phyloP scores from a whole-genome alignment of 1,140 invertebrate species.

The Cyphomyrmex costatus region DNA sequence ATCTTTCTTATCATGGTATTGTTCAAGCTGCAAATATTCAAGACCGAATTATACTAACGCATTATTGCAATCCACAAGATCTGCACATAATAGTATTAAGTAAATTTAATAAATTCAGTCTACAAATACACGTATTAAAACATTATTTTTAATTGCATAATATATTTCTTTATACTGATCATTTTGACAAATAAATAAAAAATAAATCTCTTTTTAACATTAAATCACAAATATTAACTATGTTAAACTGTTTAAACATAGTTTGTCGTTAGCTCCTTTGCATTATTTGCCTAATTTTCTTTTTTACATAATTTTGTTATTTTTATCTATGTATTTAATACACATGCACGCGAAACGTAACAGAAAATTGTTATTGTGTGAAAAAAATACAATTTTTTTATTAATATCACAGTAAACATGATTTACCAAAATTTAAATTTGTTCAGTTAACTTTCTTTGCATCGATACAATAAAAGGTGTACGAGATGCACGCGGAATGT shows the following conservation, averaged over 20 bases:
- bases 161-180: background rate
- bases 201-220: background rate
- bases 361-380: background rate
- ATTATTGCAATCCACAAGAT: background rate
- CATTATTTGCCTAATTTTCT: background rate
- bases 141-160: background rate
- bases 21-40: conserved; percentile 14
- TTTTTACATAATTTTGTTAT: background rate
- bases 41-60: background rate
- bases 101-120: too few species aligned
- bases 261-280: background rate
- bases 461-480: conserved; percentile 37
- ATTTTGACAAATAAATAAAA: background rate
- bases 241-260: background rate
- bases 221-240: background rate
- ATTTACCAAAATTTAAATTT: background rate
- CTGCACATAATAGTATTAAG: background rate
- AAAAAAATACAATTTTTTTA: background rate
- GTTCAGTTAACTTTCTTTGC: background rate
- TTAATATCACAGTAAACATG: background rate
- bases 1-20: conserved; percentile 7
- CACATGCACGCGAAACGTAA: background rate
- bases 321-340: background rate
- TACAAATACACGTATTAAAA: background rate
- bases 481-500: conserved; percentile 12